Conservation (phyloP, 2,888 invertebrate species). For the Coenonympha arcania region DNA sequence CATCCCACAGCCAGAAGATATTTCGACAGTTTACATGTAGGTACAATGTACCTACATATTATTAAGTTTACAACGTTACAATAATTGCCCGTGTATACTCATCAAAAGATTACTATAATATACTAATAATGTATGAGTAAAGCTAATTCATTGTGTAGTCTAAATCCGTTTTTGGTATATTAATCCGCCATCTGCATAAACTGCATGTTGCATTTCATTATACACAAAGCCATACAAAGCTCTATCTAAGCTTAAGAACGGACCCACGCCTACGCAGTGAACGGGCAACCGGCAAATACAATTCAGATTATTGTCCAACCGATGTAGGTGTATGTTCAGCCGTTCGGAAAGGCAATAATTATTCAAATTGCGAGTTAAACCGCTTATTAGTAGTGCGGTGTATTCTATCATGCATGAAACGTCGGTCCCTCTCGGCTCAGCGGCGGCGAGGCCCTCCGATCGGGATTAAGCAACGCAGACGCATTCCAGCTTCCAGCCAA, state of each 20-base stretch:
- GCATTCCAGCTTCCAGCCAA: conserved; percentile 41
- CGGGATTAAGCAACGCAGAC: conserved; percentile 33
- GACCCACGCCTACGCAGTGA: conserved; percentile 14
- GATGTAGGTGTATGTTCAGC: conserved; percentile 33
- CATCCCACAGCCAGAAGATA: too few species aligned
- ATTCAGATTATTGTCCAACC: conserved; percentile 34
- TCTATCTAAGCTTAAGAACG: conserved; percentile 3
- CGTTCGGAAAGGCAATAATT: conserved; percentile 50
- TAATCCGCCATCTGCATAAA: not conserved
- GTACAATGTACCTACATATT: too few species aligned
- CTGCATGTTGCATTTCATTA: not conserved
- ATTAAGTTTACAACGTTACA: too few species aligned
- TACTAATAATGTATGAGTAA: too few species aligned
- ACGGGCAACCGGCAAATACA: conserved; percentile 8
- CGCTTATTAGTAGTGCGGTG: conserved; percentile 53
- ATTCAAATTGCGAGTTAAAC: conserved; percentile 53
- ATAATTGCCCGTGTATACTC: too few species aligned
- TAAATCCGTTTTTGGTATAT: too few species aligned
- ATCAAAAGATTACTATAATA: too few species aligned
- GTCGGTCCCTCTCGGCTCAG: conserved; percentile 29
- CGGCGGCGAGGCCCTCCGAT: conserved; percentile 30
- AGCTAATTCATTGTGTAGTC: too few species aligned
- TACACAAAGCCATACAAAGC: conserved; percentile 3
- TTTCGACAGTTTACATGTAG: too few species aligned
- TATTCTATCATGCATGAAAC: conserved; percentile 38